Percentiles rank a stretch among this genome's conserved stretches.
These are phyloP conservation scores for Cyphomyrus discorhynchus DNA, from an alignment of 2,113 vertebrate species.

Conservation along the genomic window DNA sequence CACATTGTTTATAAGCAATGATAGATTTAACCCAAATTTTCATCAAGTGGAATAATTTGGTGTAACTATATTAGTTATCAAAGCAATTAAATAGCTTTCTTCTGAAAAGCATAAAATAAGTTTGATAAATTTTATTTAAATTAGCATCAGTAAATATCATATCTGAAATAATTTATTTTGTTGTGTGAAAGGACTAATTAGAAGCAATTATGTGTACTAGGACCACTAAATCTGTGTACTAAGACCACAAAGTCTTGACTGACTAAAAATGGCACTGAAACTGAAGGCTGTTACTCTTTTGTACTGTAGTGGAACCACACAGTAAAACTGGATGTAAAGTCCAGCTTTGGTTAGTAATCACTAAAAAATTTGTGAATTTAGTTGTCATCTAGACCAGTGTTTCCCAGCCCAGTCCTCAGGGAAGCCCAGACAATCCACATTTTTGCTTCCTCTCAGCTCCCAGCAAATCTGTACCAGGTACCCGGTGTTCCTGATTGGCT, in stretches of 20 bases:
- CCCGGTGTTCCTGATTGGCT: too few species aligned
- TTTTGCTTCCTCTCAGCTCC: too few species aligned
- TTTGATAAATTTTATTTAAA: conserved; percentile 10
- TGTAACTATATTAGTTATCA: neutral
- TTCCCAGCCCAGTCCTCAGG: too few species aligned
- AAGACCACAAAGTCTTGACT: neutral
- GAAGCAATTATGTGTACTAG: neutral
- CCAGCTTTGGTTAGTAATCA: too few species aligned
- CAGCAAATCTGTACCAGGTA: too few species aligned
- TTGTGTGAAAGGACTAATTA: neutral
- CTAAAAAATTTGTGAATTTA: neutral
- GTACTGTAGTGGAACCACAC: neutral
- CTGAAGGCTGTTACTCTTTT: neutral
- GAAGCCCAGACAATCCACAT: too few species aligned
- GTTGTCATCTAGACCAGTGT: neutral
- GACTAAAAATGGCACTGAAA: neutral
- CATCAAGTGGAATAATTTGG: neutral
- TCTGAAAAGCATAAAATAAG: neutral
- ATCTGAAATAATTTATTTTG: neutral
- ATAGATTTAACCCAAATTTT: conserved; percentile 24
- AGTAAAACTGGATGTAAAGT: too few species aligned
- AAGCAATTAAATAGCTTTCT: neutral
- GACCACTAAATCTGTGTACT: neutral
- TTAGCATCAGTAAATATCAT: conserved; percentile 10
- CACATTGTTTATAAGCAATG: conserved; percentile 13